A percentile compares a stretch with the other conserved stretches of the same genome.
Conservation (phyloP, 2,888 invertebrate species). For the Notodonta dromedarius region DNA sequence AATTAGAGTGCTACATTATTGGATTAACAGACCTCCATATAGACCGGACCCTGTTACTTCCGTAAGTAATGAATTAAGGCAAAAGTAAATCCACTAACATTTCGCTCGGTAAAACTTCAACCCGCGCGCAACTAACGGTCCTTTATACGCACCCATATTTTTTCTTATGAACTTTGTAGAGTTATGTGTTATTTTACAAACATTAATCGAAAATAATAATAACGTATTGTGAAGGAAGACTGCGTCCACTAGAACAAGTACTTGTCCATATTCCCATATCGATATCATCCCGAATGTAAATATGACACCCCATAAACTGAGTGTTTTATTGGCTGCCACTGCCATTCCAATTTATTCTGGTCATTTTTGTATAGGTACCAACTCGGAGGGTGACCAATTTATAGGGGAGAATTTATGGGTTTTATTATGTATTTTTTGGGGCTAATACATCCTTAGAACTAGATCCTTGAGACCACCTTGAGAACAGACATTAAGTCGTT, state of each 20-base stretch:
- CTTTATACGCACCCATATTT: constrained; percentile 20
- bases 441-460: constrained; percentile 61
- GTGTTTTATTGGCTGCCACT: constrained; percentile 82
- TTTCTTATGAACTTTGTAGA: constrained; percentile 17
- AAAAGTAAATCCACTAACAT: constrained; percentile 39
- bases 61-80: constrained; percentile 53
- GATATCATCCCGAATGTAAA: constrained; percentile 79
- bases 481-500: background rate
- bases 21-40: constrained; percentile 59
- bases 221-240: constrained; percentile 50
- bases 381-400: constrained; percentile 79
- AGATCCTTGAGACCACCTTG: constrained; percentile 32
- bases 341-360: constrained; percentile 83
- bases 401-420: constrained; percentile 76
- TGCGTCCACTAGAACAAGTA: constrained; percentile 49
- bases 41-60: constrained; percentile 45
- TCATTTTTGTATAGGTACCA: constrained; percentile 71
- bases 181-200: constrained; percentile 26
- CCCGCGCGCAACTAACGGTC: constrained; percentile 20
- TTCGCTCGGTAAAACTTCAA: constrained; percentile 25
- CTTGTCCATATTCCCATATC: constrained; percentile 73
- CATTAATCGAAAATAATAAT: constrained; percentile 34
- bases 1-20: constrained; percentile 75
- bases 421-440: constrained; percentile 67
- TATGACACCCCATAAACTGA: constrained; percentile 84